A percentile compares a stretch with the other conserved stretches of the same genome.
Conservation (phyloP, 2,888 invertebrate genomes). For the Allophyes oxyacanthae region DNA sequence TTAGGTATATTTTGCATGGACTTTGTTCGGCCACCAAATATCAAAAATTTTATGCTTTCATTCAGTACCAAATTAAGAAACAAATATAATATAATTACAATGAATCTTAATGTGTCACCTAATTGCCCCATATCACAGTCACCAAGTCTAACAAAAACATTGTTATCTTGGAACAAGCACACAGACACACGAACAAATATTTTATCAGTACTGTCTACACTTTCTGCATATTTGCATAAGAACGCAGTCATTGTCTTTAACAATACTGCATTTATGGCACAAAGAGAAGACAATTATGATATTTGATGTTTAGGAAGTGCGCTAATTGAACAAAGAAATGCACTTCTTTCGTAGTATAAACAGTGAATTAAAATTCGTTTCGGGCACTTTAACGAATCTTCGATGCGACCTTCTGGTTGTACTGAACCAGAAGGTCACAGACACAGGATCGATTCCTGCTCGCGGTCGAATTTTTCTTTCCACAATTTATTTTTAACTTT, state of each 20-base stretch:
- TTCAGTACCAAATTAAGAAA: neutral
- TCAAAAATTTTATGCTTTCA: neutral
- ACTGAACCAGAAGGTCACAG: too few species aligned
- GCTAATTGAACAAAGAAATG: slow-evolving; percentile 1
- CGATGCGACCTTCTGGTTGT: too few species aligned
- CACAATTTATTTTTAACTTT: too few species aligned
- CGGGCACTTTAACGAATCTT: too few species aligned
- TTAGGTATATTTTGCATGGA: too few species aligned
- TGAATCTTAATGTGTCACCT: slow-evolving; percentile 5
- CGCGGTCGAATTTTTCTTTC: too few species aligned
- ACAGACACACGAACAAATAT: slow-evolving; percentile 16
- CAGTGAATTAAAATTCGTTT: too few species aligned
- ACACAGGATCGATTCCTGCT: too few species aligned
- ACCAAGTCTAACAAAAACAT: slow-evolving; percentile 17
- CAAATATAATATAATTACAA: neutral
- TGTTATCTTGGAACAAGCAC: slow-evolving; percentile 29
- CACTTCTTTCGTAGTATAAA: too few species aligned
- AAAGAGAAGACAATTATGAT: slow-evolving; percentile 12
- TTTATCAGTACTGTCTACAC: slow-evolving; percentile 27
- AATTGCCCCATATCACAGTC: slow-evolving; percentile 5
- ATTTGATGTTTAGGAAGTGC: neutral
- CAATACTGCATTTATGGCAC: slow-evolving; percentile 23
- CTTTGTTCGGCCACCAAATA: too few species aligned
- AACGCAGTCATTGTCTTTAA: slow-evolving; percentile 27
- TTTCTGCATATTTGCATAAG: slow-evolving; percentile 30